phyloP scores from a whole-genome alignment of 2,113 vertebrate species.

The Channa argus region DNA sequence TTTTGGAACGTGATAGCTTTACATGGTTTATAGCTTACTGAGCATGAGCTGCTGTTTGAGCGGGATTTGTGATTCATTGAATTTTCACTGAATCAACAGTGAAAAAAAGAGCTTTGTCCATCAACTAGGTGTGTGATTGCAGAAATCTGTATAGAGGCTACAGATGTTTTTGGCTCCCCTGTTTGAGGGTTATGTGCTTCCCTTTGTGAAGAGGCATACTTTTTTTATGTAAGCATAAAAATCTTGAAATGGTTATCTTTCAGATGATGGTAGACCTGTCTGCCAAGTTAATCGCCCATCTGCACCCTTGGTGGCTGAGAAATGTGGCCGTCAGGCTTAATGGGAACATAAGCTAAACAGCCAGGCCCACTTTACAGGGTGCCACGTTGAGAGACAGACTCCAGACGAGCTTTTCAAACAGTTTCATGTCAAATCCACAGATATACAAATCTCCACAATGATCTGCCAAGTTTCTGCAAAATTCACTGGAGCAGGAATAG shows the following conservation, averaged over 20 bases:
- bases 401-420: constrained; percentile 67
- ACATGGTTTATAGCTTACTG: constrained; percentile 52
- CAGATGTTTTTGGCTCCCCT: constrained; percentile 26
- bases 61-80: constrained; percentile 45
- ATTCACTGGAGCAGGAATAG: constrained; percentile 73
- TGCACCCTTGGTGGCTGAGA: constrained; percentile 49
- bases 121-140: constrained; percentile 30
- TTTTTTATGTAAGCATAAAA: constrained; percentile 12
- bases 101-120: constrained; percentile 30
- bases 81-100: constrained; percentile 48
- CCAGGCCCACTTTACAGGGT: constrained; percentile 48
- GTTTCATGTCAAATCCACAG: constrained; percentile 70
- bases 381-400: constrained; percentile 61
- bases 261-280: constrained; percentile 40
- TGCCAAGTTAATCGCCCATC: constrained; percentile 55
- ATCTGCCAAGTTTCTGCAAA: constrained; percentile 74
- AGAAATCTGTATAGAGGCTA: constrained; percentile 16
- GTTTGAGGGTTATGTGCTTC: constrained; percentile 36
- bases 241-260: constrained; percentile 48
- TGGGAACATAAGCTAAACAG: constrained; percentile 60
- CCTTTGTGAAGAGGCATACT: constrained; percentile 15
- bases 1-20: constrained; percentile 51
- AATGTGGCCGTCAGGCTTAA: constrained; percentile 54
- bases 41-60: constrained; percentile 51
- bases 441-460: constrained; percentile 71